A percentile compares a stretch with the other conserved stretches of the same genome.
Evolutionary conservation across 2,797 vertebrate species (phyloP).

Genomic region (Anomalospiza imberbis): DNA sequence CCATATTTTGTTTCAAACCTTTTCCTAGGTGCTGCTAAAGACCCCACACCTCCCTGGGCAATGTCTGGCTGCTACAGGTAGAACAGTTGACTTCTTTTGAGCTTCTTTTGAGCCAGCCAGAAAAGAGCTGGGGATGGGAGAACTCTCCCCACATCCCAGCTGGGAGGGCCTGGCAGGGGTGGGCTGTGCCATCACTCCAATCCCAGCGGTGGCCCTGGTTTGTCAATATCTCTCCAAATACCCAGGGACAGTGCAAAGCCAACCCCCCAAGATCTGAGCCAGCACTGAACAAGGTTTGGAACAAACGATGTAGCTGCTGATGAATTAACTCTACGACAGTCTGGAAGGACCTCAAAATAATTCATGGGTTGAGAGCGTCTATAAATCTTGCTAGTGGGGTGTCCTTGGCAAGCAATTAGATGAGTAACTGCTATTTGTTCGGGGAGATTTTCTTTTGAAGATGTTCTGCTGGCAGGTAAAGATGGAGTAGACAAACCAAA

Average conservation of each 20-base stretch:
- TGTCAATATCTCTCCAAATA: not conserved
- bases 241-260: not conserved
- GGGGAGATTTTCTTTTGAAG: not conserved
- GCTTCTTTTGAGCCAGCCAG: not conserved
- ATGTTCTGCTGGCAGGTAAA: not conserved
- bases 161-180: rapidly evolving
- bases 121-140: not conserved
- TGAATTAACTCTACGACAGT: not conserved
- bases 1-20: not conserved
- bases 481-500: not conserved
- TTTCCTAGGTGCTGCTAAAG: not conserved
- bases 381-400: not conserved
- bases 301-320: not conserved
- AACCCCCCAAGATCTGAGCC: not conserved
- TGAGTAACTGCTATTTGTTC: not conserved
- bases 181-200: not conserved
- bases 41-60: not conserved
- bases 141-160: rapidly evolving
- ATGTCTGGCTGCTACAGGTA: not conserved
- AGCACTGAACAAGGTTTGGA: not conserved
- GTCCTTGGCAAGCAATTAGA: not conserved
- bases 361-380: not conserved
- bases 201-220: not conserved
- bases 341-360: not conserved
- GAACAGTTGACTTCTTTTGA: too few relatives aligned